A percentile compares a stretch with the other conserved stretches of the same genome.
Conservation (phyloP, 2,888 invertebrate genomes). For the Pseudeuparius sepicola region DNA sequence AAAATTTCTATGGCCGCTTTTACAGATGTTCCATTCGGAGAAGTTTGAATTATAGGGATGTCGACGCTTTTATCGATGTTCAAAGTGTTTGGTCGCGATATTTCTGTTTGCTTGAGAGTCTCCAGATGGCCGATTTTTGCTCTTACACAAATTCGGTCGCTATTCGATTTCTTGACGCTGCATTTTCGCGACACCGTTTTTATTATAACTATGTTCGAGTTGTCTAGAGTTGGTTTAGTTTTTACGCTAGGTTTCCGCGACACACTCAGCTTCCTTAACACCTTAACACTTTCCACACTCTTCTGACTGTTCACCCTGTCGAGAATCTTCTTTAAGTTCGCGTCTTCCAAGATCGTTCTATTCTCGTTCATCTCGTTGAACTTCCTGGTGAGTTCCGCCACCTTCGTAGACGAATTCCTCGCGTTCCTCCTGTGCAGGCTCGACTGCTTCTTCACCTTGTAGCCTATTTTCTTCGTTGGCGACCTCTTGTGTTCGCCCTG, state of each 20-base stretch:
- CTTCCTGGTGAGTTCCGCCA: constrained; percentile 58
- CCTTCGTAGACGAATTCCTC: constrained; percentile 44
- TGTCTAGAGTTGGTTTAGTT: constrained; percentile 35
- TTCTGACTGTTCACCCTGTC: constrained; percentile 38
- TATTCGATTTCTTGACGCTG: constrained; percentile 18
- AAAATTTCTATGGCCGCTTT: constrained; percentile 36
- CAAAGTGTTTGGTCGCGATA: constrained; percentile 16
- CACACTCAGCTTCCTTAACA: constrained; percentile 28
- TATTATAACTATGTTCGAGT: constrained; percentile 22
- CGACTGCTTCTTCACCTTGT: constrained; percentile 47
- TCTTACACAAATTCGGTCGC: constrained; percentile 21
- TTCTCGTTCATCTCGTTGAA: constrained; percentile 53
- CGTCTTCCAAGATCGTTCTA: constrained; percentile 42
- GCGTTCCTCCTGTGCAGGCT: constrained; percentile 41
- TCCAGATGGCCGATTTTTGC: constrained; percentile 23
- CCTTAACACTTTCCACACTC: constrained; percentile 24
- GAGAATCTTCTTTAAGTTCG: constrained; percentile 43
- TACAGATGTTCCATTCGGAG: constrained; percentile 27
- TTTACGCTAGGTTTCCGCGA: constrained; percentile 41
- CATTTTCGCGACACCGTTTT: constrained; percentile 20
- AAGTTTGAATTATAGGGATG: constrained; percentile 16
- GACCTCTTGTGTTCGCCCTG: constrained; percentile 23
- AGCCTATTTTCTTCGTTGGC: constrained; percentile 49
- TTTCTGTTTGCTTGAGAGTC: constrained; percentile 3
- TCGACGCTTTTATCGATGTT: constrained; percentile 27